Conservation (phyloP, 1,140 invertebrate species). For the Hesperophylax magnus region DNA sequence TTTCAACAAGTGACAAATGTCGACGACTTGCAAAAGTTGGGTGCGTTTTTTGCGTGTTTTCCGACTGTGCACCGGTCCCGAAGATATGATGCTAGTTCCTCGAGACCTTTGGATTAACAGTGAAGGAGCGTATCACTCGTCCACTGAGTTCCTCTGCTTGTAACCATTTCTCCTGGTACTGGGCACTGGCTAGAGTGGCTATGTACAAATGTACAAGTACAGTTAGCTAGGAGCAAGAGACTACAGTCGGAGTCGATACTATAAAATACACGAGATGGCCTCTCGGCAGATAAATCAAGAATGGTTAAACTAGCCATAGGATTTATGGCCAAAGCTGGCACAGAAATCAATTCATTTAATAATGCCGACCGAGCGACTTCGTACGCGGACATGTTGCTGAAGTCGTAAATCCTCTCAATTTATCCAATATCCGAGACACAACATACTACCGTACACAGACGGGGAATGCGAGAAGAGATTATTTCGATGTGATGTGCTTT, state of each 20-base stretch:
- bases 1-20: no score
- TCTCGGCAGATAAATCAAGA: constrained; percentile 33
- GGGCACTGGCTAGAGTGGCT: no score
- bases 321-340: constrained; percentile 12
- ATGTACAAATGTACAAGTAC: no score
- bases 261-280: constrained; percentile 5
- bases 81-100: no score
- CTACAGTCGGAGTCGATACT: neutral
- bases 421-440: neutral
- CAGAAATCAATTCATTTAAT: constrained; percentile 39
- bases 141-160: neutral
- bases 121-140: no score
- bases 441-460: neutral
- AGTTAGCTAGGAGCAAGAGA: no score
- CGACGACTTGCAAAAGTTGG: no score
- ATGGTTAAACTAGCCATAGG: constrained; percentile 28
- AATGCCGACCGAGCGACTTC: constrained; percentile 14
- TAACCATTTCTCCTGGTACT: neutral
- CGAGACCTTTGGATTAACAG: no score
- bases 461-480: neutral
- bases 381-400: neutral
- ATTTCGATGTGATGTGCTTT: neutral
- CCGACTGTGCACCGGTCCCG: no score
- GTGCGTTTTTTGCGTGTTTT: no score
- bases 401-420: constrained; percentile 16